Percentiles rank a stretch among this genome's conserved stretches.
phyloP scores from a whole-genome alignment of 2,888 invertebrate genomes.

The Graphium colonna region DNA sequence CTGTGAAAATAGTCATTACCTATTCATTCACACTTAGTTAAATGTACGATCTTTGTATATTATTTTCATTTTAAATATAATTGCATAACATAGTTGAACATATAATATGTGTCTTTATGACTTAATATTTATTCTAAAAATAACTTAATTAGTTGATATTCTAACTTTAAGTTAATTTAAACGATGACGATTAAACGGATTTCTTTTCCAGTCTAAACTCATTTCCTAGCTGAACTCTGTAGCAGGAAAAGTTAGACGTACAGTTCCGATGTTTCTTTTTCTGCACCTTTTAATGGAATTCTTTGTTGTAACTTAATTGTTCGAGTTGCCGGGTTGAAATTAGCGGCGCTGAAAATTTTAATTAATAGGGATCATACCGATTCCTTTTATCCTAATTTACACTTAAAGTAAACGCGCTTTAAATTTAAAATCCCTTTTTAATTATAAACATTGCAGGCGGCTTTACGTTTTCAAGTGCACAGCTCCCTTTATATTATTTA shows the following conservation, averaged over 20 bases:
- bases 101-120: too few species aligned
- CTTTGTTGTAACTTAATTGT: constrained; percentile 68
- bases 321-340: constrained; percentile 45
- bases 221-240: constrained; percentile 7
- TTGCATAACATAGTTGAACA: too few species aligned
- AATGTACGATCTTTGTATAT: too few species aligned
- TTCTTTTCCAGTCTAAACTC: too few species aligned
- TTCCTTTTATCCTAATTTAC: constrained; percentile 17
- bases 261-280: constrained; percentile 34
- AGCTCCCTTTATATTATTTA: not conserved
- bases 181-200: too few species aligned
- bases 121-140: too few species aligned
- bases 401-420: constrained; percentile 10
- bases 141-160: too few species aligned
- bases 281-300: constrained; percentile 39
- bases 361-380: constrained; percentile 8
- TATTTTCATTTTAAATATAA: too few species aligned
- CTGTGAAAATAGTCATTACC: too few species aligned
- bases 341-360: constrained; percentile 8
- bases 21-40: too few species aligned
- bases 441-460: constrained; percentile 2
- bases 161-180: too few species aligned
- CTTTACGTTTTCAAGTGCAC: not conserved
- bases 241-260: constrained; percentile 5
- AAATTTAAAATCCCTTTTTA: constrained; percentile 8